Base-by-base conservation (phyloP, 2,888 invertebrate genomes). In the Watsonalla binaria region DNA sequence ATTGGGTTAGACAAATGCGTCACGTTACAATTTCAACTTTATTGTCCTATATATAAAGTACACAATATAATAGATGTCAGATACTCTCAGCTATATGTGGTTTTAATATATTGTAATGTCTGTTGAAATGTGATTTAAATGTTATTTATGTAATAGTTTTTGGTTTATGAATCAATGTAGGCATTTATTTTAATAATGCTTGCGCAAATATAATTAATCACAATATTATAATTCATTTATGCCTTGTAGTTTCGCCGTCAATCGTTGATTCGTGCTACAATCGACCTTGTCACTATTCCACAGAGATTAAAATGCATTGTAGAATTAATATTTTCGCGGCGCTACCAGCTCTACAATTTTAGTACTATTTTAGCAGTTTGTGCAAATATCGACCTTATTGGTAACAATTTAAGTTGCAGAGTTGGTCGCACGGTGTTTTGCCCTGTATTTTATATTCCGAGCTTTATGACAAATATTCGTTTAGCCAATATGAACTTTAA, bases 401-500 rank as follows among this genome's bases (percentile, higher is more conserved):
- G 4, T 42, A 5, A 42, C 11, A 0, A 11, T 11, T 42, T 11
- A 11, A 14, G 37, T 15, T 39, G 15, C 49, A 49, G 48, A 48
- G 14, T 48, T 48, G 35, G 14, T 8, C 6, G 37, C 37, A 15
- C 14, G 13, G 13, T 49, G 60, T 60, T 55, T 58, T 47, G 54
- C 50, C 54, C 48, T 35, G 46, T 51, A 57, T 49, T 57, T 34
- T 45, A 53, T 58, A 56, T 61, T 59, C 55, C 53, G 56, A 66
- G 63, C 60, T 54, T 54, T 61, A 66, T 67, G 62, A 70, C 61
- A 65, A 62, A 61, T 62, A 51, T 63, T 35, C 48, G 37, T 47
- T 66, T 65, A 62, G 63, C 65, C 60, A 61, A 70, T 58, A 60
- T 68, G 64, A 63, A 66, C 65, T 65, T 54, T 62, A 61, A 59